Conservation (phyloP, 2,113 vertebrate genomes). For the Anthoscopus minutus region DNA sequence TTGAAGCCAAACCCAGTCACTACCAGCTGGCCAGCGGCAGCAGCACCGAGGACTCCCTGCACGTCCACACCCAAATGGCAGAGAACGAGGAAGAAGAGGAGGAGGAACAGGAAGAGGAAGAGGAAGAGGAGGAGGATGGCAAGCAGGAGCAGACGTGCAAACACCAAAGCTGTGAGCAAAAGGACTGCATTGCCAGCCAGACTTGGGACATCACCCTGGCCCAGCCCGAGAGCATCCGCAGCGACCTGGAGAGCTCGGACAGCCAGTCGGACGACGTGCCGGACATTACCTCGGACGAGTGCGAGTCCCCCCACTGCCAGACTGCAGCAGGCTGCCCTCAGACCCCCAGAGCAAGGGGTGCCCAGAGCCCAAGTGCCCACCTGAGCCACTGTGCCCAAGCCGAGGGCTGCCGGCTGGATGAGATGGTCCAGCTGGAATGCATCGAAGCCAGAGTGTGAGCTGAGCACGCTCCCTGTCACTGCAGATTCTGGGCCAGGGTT, state of each 20-base stretch:
- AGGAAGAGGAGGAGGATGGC: slow-evolving; percentile 62
- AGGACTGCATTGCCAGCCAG: slow-evolving; percentile 70
- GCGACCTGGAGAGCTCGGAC: slow-evolving; percentile 97
- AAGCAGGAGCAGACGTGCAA: slow-evolving; percentile 75
- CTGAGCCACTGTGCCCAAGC: slow-evolving; percentile 71
- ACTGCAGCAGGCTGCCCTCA: slow-evolving; percentile 61
- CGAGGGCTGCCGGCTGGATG: slow-evolving; percentile 61
- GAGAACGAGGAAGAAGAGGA: slow-evolving; percentile 72
- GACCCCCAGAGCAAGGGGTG: slow-evolving; percentile 59
- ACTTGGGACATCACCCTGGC: slow-evolving; percentile 90
- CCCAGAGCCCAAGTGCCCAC: slow-evolving; percentile 77
- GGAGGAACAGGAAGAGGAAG: background rate
- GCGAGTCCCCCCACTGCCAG: slow-evolving; percentile 82
- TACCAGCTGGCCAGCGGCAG: slow-evolving; percentile 86
- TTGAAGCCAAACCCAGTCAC: slow-evolving; percentile 95
- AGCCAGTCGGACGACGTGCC: slow-evolving; percentile 95
- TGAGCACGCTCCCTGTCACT: slow-evolving; percentile 33
- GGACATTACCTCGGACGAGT: slow-evolving; percentile 93
- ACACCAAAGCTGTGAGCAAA: slow-evolving; percentile 76
- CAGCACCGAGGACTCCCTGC: slow-evolving; percentile 91
- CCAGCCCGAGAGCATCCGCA: slow-evolving; percentile 96
- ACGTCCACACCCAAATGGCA: slow-evolving; percentile 73
- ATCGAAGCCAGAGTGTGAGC: slow-evolving; percentile 73
- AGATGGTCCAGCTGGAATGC: slow-evolving; percentile 68
- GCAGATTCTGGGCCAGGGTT: slow-evolving; percentile 28